Percentiles rank a stretch among this genome's conserved stretches.
Conservation (phyloP, 2,113 vertebrate genomes). For the Elgaria multicarinata region DNA sequence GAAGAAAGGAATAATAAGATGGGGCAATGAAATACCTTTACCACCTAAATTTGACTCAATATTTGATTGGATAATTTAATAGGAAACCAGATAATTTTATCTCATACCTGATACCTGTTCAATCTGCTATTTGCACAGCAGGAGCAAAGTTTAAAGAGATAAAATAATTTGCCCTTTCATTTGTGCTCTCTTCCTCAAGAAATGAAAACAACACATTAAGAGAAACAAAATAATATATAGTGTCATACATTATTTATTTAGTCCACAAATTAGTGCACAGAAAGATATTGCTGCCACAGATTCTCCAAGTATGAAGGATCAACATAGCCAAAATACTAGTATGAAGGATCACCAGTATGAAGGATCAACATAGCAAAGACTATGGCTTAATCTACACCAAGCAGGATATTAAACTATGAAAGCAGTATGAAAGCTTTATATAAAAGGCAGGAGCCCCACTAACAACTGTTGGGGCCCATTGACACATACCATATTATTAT, state of each 20-base stretch:
- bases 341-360: not conserved
- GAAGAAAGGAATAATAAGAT: conserved; percentile 16
- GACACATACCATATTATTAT: no score
- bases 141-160: conserved; percentile 18
- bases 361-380: not conserved
- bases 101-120: conserved; percentile 36
- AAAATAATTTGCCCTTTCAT: conserved; percentile 14
- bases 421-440: no score
- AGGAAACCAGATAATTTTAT: conserved; percentile 35
- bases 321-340: no score
- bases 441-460: no score
- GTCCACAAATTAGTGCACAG: not conserved
- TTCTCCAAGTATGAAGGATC: not conserved
- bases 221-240: conserved; percentile 16
- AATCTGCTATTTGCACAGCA: conserved; percentile 9
- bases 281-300: not conserved
- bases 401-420: no score
- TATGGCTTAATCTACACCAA: no score
- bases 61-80: conserved; percentile 38
- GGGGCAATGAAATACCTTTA: conserved; percentile 39
- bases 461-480: no score
- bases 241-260: not conserved
- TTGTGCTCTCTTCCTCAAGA: conserved; percentile 7
- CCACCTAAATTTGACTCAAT: not conserved
- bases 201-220: conserved; percentile 18